Evolutionary conservation across 2,113 vertebrate genomes (phyloP), one percentile per base, ranked within the genome.

Genomic region (Cervus canadensis): DNA sequence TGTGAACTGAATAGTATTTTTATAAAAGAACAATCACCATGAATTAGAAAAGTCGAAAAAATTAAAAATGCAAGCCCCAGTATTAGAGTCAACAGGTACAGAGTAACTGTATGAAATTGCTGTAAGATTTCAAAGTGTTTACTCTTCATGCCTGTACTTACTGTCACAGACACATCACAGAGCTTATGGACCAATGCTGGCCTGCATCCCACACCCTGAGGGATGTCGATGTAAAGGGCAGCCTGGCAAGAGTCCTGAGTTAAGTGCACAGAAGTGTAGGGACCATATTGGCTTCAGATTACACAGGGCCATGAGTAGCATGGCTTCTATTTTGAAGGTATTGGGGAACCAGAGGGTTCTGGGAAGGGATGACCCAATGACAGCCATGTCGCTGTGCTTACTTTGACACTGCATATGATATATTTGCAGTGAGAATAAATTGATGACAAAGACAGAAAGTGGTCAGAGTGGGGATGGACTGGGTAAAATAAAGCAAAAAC

Each of bases 101-200:
- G 25, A 76, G 11, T 81, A 52, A 40, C 60, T 28, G 26, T 78
- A 19, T 87, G 43, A 71, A 94, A 52, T 54, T 50, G 50, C 40
- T 28, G 3, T 45, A 52, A 56, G 79, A 40, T 81, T 64, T 85
- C 13, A 91, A 48, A 76, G 8, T 40, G 1, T 60, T 57, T 36
- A 6, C 19, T 86, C 45, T 40, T 48, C 28, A 14, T 16, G 56
- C 87, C 50, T 25, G 0, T 30, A 10, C 15, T 30, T 87, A 25
- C 0, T 16, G 48, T 78, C 21, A 1, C 1, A 21, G 60, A 30
- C 40, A 17, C 7, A 0, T 60, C 30, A 59, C 78, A 26, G 45
- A 76, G 40, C 59, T 21, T 0, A 3, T 9, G 17, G 43, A 23
- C 56, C 0, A 0, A 6, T 19, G 13, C 5, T 30, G 19, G 56